Percentiles rank a stretch among this genome's conserved stretches.
phyloP scores from a whole-genome alignment of 2,797 vertebrate genomes.

The Morus bassanus region DNA sequence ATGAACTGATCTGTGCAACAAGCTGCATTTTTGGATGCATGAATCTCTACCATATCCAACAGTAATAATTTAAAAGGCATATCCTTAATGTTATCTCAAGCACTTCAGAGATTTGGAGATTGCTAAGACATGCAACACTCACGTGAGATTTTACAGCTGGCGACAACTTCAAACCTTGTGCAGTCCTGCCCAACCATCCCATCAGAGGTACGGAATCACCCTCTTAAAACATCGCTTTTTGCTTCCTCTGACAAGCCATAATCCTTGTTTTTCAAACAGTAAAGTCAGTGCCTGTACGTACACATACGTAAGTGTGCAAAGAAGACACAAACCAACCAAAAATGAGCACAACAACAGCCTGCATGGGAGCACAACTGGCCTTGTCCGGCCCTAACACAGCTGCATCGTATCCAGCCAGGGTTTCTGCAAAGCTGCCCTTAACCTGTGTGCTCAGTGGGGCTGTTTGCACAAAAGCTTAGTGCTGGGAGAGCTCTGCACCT shows the following conservation, averaged over 20 bases:
- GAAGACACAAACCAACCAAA: constrained; percentile 79
- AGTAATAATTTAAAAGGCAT: neutral
- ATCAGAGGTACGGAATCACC: neutral
- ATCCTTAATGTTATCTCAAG: neutral
- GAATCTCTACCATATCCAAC: neutral
- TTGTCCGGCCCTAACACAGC: neutral
- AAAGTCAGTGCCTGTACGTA: neutral
- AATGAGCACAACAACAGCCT: neutral
- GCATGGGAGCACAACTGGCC: neutral
- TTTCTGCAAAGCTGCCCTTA: neutral
- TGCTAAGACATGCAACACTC: neutral
- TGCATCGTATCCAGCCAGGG: accelerated
- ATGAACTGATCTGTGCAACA: neutral
- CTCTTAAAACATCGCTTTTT: neutral
- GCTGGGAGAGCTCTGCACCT: neutral
- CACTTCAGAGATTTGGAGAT: neutral
- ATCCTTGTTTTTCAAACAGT: neutral
- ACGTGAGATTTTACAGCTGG: neutral
- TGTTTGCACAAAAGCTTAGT: neutral
- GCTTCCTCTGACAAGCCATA: neutral
- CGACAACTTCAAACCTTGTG: neutral
- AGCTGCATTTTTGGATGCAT: neutral
- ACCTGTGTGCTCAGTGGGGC: accelerated
- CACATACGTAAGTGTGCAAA: constrained; percentile 82
- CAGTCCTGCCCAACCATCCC: neutral